A percentile compares a stretch with the other conserved stretches of the same genome.
phyloP scores from a whole-genome alignment of 2,888 invertebrate genomes.

The Labia minor region DNA sequence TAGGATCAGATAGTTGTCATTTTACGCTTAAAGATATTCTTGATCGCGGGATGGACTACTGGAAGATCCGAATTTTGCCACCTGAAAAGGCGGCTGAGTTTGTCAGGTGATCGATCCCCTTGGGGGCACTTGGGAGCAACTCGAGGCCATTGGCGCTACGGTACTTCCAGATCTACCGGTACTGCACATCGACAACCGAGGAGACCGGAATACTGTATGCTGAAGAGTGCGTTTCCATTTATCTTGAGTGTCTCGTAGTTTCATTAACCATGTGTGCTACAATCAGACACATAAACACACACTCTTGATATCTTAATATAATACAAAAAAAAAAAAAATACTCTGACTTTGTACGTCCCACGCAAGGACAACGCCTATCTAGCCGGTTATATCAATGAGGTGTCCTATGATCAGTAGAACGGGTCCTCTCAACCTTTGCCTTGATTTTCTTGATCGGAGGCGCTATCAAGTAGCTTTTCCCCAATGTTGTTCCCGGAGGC shows the following conservation, averaged over 20 bases:
- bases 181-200: conserved; percentile 25
- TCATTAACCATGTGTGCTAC: conserved; percentile 40
- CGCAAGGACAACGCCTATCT: too few relatives aligned
- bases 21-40: not conserved
- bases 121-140: not conserved
- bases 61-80: not conserved
- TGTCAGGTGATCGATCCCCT: not conserved
- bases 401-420: too few relatives aligned
- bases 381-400: too few relatives aligned
- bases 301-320: too few relatives aligned
- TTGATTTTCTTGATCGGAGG: too few relatives aligned
- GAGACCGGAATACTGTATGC: conserved; percentile 35
- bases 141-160: not conserved
- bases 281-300: conserved; percentile 21
- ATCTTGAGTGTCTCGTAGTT: conserved; percentile 41
- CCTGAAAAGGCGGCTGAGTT: not conserved
- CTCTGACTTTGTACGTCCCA: too few relatives aligned
- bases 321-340: too few relatives aligned
- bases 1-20: not conserved
- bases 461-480: too few relatives aligned
- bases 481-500: too few relatives aligned
- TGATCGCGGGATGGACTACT: conserved; percentile 4
- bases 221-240: conserved; percentile 39
- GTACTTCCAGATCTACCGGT: not conserved
- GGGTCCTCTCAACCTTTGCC: too few relatives aligned